These are phyloP conservation scores for Cirrhinus mrigala DNA, from an alignment of 2,797 vertebrate genomes.

Conservation along the genomic window DNA sequence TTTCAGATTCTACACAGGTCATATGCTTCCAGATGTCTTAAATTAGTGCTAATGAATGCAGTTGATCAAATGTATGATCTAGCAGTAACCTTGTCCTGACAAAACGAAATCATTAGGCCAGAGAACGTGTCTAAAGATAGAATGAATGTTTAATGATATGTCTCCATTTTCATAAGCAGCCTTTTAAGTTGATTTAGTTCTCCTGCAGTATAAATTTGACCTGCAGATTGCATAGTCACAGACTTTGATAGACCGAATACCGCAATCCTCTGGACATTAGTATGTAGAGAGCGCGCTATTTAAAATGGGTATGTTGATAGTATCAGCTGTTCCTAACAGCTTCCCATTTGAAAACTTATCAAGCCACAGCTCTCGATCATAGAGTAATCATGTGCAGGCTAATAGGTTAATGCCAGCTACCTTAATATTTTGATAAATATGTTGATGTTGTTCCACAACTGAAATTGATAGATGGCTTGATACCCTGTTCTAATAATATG, in stretches of 20 bases:
- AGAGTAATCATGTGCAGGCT: slow-evolving; percentile 58
- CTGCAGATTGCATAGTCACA: slow-evolving; percentile 24
- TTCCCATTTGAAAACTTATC: slow-evolving; percentile 64
- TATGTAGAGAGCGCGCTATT: slow-evolving; percentile 61
- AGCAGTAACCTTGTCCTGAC: slow-evolving; percentile 1
- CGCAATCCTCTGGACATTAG: slow-evolving; percentile 69
- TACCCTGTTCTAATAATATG: slow-evolving; percentile 13
- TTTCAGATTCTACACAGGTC: slow-evolving; percentile 17
- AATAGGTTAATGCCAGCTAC: slow-evolving; percentile 62
- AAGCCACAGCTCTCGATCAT: slow-evolving; percentile 50
- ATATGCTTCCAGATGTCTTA: slow-evolving; percentile 24
- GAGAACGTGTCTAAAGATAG: neutral
- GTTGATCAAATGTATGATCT: slow-evolving; percentile 23
- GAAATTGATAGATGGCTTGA: slow-evolving; percentile 53
- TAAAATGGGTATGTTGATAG: slow-evolving; percentile 68
- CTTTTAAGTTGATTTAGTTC: slow-evolving; percentile 49
- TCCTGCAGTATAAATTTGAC: slow-evolving; percentile 14
- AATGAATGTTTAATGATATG: slow-evolving; percentile 50
- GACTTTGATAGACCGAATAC: slow-evolving; percentile 24
- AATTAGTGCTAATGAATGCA: slow-evolving; percentile 49
- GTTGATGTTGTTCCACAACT: slow-evolving; percentile 47
- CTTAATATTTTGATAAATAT: slow-evolving; percentile 53
- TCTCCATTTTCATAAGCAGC: slow-evolving; percentile 42
- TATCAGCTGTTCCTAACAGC: slow-evolving; percentile 68
- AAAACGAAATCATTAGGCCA: slow-evolving; percentile 31